phyloP scores from a whole-genome alignment of 2,797 vertebrate genomes.

The Chaetophractus vellerosus region DNA sequence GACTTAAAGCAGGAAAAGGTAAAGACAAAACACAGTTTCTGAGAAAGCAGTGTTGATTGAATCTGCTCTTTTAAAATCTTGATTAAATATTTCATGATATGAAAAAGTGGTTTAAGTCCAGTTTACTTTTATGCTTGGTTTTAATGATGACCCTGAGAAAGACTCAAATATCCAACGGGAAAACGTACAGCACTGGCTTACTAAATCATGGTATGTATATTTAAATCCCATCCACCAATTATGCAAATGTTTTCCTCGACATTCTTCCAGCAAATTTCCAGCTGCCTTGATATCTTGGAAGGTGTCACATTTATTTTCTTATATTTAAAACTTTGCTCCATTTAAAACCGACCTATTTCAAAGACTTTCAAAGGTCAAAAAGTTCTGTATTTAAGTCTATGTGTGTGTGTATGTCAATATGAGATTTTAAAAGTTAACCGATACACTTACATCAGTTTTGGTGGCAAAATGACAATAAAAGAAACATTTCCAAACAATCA shows the following conservation, averaged over 20 bases:
- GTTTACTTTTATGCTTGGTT: neutral
- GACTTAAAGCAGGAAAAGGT: neutral
- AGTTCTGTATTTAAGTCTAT: neutral
- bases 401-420: neutral
- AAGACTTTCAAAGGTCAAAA: slow-evolving; percentile 53
- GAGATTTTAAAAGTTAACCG: neutral
- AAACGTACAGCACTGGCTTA: neutral
- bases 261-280: slow-evolving; percentile 5
- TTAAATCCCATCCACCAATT: neutral
- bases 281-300: neutral
- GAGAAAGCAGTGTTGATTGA: neutral
- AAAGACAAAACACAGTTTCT: slow-evolving; percentile 6
- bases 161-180: neutral
- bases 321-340: neutral
- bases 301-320: neutral
- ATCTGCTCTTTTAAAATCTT: neutral
- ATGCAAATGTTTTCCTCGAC: neutral
- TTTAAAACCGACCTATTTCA: slow-evolving; percentile 27
- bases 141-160: neutral
- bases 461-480: slow-evolving; percentile 33
- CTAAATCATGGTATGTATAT: neutral
- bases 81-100: neutral
- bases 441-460: neutral
- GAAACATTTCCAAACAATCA: slow-evolving; percentile 27
- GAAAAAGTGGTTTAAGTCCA: neutral